A percentile compares a stretch with the other conserved stretches of the same genome.
Evolutionary conservation across 2,888 invertebrate species (phyloP).

Genomic region (Tenthredo amoena): DNA sequence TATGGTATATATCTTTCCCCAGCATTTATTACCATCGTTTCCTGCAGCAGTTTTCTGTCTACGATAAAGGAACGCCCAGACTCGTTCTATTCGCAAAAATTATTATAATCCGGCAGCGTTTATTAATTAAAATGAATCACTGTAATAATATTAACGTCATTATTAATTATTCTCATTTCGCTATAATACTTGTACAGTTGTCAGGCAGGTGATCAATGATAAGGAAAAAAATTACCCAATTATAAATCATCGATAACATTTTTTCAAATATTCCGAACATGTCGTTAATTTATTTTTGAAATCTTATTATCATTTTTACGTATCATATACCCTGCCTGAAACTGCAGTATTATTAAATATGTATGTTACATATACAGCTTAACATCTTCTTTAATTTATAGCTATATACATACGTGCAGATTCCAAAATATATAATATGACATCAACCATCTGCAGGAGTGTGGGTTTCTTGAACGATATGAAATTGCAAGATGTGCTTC

Average conservation of each 20-base stretch:
- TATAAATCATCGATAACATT: not conserved
- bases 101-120: not conserved
- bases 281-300: not conserved
- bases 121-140: not conserved
- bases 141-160: not conserved
- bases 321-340: not conserved
- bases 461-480: not conserved
- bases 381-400: conserved; percentile 30
- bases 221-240: not conserved
- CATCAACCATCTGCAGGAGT: conserved; percentile 7
- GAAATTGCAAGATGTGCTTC: not conserved
- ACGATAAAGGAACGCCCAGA: conserved; percentile 12
- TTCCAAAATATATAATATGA: conserved; percentile 8
- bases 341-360: conserved; percentile 16
- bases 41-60: conserved; percentile 13
- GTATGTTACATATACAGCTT: conserved; percentile 3
- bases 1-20: not conserved
- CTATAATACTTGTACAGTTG: not conserved
- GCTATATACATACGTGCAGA: conserved; percentile 17
- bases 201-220: not conserved
- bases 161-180: not conserved
- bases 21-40: conserved; percentile 6
- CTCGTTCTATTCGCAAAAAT: conserved; percentile 36
- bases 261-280: not conserved
- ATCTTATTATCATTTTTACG: not conserved